phyloP scores from a whole-genome alignment of 2,888 invertebrate species.

The Deroplatys truncata region DNA sequence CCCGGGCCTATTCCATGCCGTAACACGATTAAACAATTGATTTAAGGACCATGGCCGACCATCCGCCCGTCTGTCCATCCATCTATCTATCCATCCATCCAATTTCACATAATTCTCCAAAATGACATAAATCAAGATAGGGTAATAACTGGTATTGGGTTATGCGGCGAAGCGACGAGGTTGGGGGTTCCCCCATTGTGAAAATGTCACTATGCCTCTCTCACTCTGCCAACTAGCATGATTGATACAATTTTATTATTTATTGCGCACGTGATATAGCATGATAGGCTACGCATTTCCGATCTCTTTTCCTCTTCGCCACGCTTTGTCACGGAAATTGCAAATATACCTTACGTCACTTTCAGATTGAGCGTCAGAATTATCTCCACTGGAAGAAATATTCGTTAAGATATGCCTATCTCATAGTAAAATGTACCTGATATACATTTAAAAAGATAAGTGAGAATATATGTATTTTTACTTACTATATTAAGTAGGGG shows the following conservation, averaged over 20 bases:
- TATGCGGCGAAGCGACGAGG: background rate
- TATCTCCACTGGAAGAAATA: background rate
- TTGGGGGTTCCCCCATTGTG: background rate
- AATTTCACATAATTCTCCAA: slow-evolving; percentile 8
- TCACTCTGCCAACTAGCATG: background rate
- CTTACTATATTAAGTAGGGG: too few species aligned
- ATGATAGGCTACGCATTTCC: slow-evolving; percentile 15
- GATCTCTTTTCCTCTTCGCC: background rate
- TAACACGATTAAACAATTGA: slow-evolving; percentile 4
- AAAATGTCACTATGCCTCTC: background rate
- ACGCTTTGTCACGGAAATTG: background rate
- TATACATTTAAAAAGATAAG: background rate
- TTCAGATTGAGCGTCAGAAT: background rate
- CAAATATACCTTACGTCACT: background rate
- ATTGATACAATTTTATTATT: slow-evolving; percentile 9
- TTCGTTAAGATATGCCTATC: background rate
- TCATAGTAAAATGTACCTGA: background rate
- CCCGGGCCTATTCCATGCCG: background rate
- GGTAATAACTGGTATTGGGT: slow-evolving; percentile 6
- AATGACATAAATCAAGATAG: slow-evolving; percentile 7
- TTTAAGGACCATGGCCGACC: background rate
- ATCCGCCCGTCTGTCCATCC: background rate
- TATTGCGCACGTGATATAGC: background rate
- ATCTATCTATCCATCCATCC: background rate
- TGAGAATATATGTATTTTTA: background rate